Percentiles rank a stretch among this genome's conserved stretches.
phyloP scores from a whole-genome alignment of 2,797 vertebrate species.

The Danio albolineatus region DNA sequence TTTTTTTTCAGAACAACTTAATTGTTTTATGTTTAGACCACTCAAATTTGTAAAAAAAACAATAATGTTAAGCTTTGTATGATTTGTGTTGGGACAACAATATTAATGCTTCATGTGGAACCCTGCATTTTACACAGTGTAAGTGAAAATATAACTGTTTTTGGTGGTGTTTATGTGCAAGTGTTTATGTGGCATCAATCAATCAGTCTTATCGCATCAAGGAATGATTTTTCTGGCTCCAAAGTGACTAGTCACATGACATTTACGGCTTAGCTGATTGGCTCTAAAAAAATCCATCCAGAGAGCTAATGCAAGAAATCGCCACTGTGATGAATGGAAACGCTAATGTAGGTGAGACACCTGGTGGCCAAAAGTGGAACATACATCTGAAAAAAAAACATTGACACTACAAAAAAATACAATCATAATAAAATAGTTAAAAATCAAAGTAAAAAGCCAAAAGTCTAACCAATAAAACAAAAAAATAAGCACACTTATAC shows the following conservation, averaged over 20 bases:
- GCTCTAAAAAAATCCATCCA: too few relatives aligned
- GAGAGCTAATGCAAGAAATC: background rate
- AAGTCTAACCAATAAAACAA: too few relatives aligned
- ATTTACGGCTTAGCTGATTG: background rate
- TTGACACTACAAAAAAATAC: background rate
- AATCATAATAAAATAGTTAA: background rate
- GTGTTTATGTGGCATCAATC: background rate
- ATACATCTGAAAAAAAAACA: background rate
- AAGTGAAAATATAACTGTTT: too few relatives aligned
- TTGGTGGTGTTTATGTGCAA: too few relatives aligned
- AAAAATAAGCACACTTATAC: too few relatives aligned
- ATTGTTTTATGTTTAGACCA: too few relatives aligned
- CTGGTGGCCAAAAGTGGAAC: conserved; percentile 41
- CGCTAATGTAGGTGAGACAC: conserved; percentile 12
- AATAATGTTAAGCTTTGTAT: too few relatives aligned
- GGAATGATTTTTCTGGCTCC: background rate
- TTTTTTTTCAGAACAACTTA: too few relatives aligned
- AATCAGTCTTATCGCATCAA: background rate
- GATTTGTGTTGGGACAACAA: too few relatives aligned
- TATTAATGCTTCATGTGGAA: too few relatives aligned
- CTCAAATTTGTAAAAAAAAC: too few relatives aligned
- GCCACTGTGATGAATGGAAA: background rate
- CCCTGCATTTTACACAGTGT: too few relatives aligned
- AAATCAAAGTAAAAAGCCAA: background rate
- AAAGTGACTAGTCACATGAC: background rate